phyloP scores from a whole-genome alignment of 2,888 invertebrate genomes.

The Pseudococcus longispinus region DNA sequence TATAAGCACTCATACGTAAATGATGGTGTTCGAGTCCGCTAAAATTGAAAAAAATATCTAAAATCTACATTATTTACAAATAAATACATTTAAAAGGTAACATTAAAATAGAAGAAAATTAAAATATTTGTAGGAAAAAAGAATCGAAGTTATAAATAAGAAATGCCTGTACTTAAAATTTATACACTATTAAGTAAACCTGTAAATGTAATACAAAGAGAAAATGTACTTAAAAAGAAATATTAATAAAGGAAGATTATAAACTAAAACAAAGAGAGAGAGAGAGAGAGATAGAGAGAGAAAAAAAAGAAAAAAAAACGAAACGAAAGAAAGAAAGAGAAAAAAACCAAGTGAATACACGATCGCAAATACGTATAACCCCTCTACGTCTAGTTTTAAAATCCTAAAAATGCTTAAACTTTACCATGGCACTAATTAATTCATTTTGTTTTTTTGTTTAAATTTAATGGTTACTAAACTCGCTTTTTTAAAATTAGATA shows the following conservation, averaged over 20 bases:
- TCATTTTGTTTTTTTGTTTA: neutral
- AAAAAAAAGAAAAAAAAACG: slow-evolving; percentile 38
- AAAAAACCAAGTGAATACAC: slow-evolving; percentile 37
- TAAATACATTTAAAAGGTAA: slow-evolving; percentile 46
- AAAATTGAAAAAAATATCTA: slow-evolving; percentile 27
- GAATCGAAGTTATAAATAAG: slow-evolving; percentile 48
- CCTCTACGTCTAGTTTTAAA: slow-evolving; percentile 30
- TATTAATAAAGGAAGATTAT: slow-evolving; percentile 44
- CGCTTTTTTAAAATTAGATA: slow-evolving; percentile 14
- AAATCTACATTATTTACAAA: slow-evolving; percentile 53
- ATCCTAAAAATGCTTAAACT: slow-evolving; percentile 31
- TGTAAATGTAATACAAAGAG: slow-evolving; percentile 29
- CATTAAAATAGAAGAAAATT: slow-evolving; percentile 47
- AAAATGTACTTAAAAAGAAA: slow-evolving; percentile 36
- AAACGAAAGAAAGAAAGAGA: slow-evolving; percentile 2
- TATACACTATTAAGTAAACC: slow-evolving; percentile 49
- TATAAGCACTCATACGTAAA: slow-evolving; percentile 38
- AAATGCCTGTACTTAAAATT: slow-evolving; percentile 52
- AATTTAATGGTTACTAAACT: slow-evolving; percentile 42
- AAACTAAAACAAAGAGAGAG: neutral
- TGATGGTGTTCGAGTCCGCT: slow-evolving; percentile 54
- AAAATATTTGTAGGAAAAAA: slow-evolving; percentile 54
- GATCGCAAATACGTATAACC: slow-evolving; percentile 44
- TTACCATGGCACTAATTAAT: slow-evolving; percentile 46
- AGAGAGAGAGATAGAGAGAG: neutral